These are phyloP conservation scores for Dendrolimus punctatus DNA, from an alignment of 1,140 invertebrate species.

Conservation along the genomic window DNA sequence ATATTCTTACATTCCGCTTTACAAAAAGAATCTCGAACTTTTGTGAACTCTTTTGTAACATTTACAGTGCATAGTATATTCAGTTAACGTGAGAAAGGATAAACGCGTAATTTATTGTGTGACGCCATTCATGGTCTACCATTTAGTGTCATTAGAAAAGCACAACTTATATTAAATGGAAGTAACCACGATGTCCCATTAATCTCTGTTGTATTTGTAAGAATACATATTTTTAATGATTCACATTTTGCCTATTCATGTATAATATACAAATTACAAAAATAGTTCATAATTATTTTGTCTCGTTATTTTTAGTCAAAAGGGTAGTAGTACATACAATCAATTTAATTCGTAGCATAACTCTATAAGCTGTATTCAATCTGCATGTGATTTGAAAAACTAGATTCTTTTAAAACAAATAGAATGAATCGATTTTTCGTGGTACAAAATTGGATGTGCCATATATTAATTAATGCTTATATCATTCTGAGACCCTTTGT, in stretches of 20 bases:
- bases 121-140: conserved; percentile 15
- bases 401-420: not conserved
- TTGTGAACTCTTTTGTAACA: conserved; percentile 30
- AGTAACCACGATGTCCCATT: conserved; percentile 40
- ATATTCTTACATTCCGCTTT: conserved; percentile 5
- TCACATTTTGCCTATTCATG: conserved; percentile 69
- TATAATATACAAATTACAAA: conserved; percentile 68
- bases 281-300: conserved; percentile 35
- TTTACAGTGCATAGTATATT: conserved; percentile 32
- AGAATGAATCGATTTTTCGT: not conserved
- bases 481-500: too few relatives aligned
- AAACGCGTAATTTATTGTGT: conserved; percentile 8
- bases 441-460: too few relatives aligned
- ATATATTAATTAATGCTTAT: too few relatives aligned
- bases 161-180: conserved; percentile 44
- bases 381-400: too few relatives aligned
- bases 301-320: conserved; percentile 11
- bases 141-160: conserved; percentile 31
- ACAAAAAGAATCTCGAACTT: conserved; percentile 33
- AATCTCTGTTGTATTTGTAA: conserved; percentile 54
- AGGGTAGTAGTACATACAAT: not conserved
- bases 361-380: not conserved
- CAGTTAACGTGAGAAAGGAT: conserved; percentile 12
- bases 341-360: not conserved
- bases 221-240: conserved; percentile 64